Percentiles rank a stretch among this genome's conserved stretches.
These are phyloP conservation scores for Electrophaes corylata DNA, from an alignment of 2,888 invertebrate species.

Conservation along the genomic window DNA sequence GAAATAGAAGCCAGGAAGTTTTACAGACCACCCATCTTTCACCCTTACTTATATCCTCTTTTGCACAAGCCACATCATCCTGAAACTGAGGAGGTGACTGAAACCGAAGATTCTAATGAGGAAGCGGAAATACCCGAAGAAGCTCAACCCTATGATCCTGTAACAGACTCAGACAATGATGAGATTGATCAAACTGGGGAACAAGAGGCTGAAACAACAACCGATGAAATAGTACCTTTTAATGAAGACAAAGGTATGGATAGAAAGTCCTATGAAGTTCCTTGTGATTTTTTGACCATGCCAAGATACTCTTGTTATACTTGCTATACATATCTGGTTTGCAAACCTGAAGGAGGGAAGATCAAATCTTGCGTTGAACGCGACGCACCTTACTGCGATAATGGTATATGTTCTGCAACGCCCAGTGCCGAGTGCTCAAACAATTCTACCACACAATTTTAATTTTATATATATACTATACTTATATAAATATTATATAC, in stretches of 20 bases:
- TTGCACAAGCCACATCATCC: slow-evolving; percentile 4
- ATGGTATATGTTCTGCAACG: slow-evolving; percentile 19
- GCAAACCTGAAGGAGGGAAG: slow-evolving; percentile 26
- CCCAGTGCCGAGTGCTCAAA: slow-evolving; percentile 18
- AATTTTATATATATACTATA: no score
- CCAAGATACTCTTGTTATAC: slow-evolving; percentile 26
- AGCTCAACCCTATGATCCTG: neutral
- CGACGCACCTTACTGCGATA: slow-evolving; percentile 22
- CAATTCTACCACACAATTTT: neutral
- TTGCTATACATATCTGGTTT: slow-evolving; percentile 26
- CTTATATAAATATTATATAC: no score
- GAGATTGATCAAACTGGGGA: neutral
- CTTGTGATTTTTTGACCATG: slow-evolving; percentile 17
- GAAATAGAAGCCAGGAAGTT: slow-evolving; percentile 13
- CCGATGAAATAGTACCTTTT: neutral
- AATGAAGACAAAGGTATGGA: neutral
- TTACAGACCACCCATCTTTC: slow-evolving; percentile 10
- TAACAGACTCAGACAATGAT: neutral
- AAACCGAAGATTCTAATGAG: neutral
- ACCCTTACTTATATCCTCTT: slow-evolving; percentile 12
- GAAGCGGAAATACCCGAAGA: neutral
- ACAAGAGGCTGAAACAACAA: neutral
- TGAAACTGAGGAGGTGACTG: slow-evolving; percentile 2
- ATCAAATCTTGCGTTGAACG: slow-evolving; percentile 24
- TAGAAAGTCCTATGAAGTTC: slow-evolving; percentile 6